phyloP scores from a whole-genome alignment of 2,797 vertebrate genomes.

The Perodicticus potto region DNA sequence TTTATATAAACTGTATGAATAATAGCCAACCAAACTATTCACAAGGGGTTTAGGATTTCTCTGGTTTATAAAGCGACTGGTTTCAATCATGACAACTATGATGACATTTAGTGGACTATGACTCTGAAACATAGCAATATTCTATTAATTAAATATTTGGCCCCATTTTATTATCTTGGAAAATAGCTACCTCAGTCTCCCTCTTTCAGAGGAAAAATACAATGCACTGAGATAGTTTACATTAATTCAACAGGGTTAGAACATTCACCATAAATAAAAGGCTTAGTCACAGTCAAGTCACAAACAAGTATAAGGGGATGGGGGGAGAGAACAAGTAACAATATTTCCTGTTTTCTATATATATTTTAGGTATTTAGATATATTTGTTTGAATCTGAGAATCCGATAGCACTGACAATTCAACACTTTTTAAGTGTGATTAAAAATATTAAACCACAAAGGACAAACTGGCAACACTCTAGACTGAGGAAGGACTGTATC shows the following conservation, averaged over 20 bases:
- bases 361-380: background rate
- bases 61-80: background rate
- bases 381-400: background rate
- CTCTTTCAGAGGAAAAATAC: conserved; percentile 8
- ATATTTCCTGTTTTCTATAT: background rate
- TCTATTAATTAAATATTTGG: background rate
- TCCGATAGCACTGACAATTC: background rate
- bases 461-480: background rate
- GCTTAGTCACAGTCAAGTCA: background rate
- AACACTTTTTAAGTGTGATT: background rate
- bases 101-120: background rate
- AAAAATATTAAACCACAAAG: background rate
- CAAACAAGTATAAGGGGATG: background rate
- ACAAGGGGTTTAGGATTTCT: background rate
- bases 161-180: conserved; percentile 46
- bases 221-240: background rate
- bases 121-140: background rate
- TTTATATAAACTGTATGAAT: conserved; percentile 28
- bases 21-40: background rate
- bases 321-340: background rate
- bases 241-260: background rate
- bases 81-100: background rate
- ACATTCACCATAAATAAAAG: conserved; percentile 37
- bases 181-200: background rate
- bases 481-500: background rate